phyloP scores from a whole-genome alignment of 2,797 vertebrate genomes.

The Parambassis ranga region DNA sequence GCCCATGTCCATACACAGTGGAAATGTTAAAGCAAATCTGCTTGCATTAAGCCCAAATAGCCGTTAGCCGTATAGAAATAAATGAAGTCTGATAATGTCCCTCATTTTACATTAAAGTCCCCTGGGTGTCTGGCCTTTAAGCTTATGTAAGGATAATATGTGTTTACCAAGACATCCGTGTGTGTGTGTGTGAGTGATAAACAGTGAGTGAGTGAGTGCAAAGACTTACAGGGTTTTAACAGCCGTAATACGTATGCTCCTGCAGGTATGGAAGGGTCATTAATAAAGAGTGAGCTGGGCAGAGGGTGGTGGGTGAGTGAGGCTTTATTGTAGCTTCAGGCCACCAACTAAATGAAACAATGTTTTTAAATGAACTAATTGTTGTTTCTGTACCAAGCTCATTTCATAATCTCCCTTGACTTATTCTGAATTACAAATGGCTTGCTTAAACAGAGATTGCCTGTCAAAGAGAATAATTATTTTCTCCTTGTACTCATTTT shows the following conservation, averaged over 20 bases:
- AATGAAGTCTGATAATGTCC: slow-evolving; percentile 68
- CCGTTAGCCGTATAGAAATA: slow-evolving; percentile 67
- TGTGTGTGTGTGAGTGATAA: not conserved
- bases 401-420: slow-evolving; percentile 33
- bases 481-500: not conserved
- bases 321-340: slow-evolving; percentile 62
- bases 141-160: slow-evolving; percentile 48
- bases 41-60: slow-evolving; percentile 56
- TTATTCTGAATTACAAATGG: slow-evolving; percentile 33
- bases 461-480: not conserved
- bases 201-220: not conserved
- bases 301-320: slow-evolving; percentile 5
- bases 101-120: slow-evolving; percentile 52
- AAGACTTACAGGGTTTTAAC: slow-evolving; percentile 28
- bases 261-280: slow-evolving; percentile 55
- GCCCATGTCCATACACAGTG: slow-evolving; percentile 37
- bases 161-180: slow-evolving; percentile 38
- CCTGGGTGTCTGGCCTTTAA: slow-evolving; percentile 52
- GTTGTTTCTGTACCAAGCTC: slow-evolving; percentile 26
- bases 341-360: slow-evolving; percentile 57
- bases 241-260: slow-evolving; percentile 31
- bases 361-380: slow-evolving; percentile 69
- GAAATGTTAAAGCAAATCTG: slow-evolving; percentile 50
- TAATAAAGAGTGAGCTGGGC: slow-evolving; percentile 56
- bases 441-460: not conserved